Evolutionary conservation across 2,888 invertebrate species (phyloP), one percentile per base, ranked within the genome.

Genomic region (Diaperis boleti): DNA sequence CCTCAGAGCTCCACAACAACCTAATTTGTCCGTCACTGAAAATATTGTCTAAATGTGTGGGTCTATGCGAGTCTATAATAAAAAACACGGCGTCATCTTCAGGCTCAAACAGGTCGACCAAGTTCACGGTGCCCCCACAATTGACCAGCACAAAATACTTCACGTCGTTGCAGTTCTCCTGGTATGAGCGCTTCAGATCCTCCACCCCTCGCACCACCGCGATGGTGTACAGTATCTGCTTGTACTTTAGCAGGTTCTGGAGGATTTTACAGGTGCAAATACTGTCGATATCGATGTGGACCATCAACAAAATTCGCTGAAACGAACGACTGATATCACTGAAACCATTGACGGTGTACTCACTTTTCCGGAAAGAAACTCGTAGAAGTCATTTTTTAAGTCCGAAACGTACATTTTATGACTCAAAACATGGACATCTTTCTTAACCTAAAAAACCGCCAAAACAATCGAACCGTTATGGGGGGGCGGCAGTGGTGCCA

Each of bases 221-320:
- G 59, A 97, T 84, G 0, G 96, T 94, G 79, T 97, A 96, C 14
- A 93, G 83, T 69, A 95, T 89, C 77, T 95, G 92, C 76, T 97
- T 96, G 83, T 92, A 90, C 81, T 92, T 92, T 72, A 98, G 91
- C 61, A 98, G 83, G 50, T 89, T 87, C 81, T 96, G 96, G 1
- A 98, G 83, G 72, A 98, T 96, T 83, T 92, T 95, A 78, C 94
- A 94, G 0, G 96, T 90, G 83, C 97, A 97, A 72, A 98, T 89
- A 41, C 94, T 93, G 82, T 98, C 98, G 60, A 97, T 90, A 82
- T 98, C 98, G 83, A 92, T 92, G 77, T 95, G 92, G 8, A 95
- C 95, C 75, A 98, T 85, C 59, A 98, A 83, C 69, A 97, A 83
- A 65, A 96, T 90, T 74, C 92, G 85, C 89, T 92, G 81, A 26